Conservation (phyloP, 64 coral and sea anemone species). For the Trachythela sp. region DNA sequence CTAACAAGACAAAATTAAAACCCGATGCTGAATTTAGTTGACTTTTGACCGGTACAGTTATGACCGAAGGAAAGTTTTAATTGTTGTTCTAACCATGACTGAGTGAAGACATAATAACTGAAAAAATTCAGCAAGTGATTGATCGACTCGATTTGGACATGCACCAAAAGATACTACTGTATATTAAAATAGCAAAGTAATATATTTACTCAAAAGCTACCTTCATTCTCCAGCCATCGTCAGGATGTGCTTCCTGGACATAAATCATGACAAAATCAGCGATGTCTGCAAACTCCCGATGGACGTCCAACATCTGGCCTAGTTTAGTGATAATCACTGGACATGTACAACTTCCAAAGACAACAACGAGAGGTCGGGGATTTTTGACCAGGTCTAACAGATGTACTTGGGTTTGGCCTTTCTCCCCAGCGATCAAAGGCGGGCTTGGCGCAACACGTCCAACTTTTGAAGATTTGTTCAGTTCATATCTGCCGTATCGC, state of each 20-base stretch:
- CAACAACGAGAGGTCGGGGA: conserved; percentile 8
- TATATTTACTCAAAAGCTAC: not conserved
- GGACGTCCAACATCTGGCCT: not conserved
- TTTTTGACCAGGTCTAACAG: conserved; percentile 17
- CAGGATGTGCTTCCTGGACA: conserved; percentile 23
- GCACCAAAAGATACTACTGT: no score
- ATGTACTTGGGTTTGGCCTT: not conserved
- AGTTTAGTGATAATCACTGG: conserved; percentile 19
- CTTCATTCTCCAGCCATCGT: conserved; percentile 31
- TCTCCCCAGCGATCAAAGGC: not conserved
- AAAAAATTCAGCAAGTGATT: no score
- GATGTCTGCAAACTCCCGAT: not conserved
- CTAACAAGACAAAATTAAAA: no score
- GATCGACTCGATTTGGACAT: no score
- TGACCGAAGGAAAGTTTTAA: no score
- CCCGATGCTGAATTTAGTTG: no score
- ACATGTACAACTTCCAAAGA: conserved; percentile 36
- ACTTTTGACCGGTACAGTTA: no score
- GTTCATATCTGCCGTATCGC: conserved; percentile 38
- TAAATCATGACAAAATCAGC: conserved; percentile 33
- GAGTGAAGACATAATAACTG: no score
- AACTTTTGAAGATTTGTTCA: conserved; percentile 37
- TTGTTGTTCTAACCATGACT: no score
- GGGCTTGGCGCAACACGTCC: conserved; percentile 54
- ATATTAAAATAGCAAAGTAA: no score